Conservation (phyloP, 2,888 invertebrate species). For the Noctuana brunneofusca region DNA sequence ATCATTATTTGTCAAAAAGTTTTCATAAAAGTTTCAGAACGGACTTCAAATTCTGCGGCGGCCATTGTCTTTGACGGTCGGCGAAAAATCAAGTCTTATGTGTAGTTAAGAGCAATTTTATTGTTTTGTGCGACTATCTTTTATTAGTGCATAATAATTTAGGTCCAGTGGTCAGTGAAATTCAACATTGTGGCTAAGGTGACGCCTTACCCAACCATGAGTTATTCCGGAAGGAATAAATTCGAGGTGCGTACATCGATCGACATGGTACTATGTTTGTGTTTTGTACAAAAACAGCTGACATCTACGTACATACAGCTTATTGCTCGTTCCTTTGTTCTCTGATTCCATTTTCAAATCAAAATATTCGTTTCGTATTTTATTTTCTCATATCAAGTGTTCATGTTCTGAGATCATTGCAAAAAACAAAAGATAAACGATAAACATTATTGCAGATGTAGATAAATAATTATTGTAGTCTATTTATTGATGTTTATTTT, state of each 20-base stretch:
- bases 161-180: constrained; percentile 46
- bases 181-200: constrained; percentile 77
- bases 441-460: neutral
- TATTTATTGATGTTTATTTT: constrained; percentile 37
- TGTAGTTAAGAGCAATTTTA: constrained; percentile 3
- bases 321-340: constrained; percentile 65
- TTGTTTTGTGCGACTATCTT: constrained; percentile 14
- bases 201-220: constrained; percentile 81
- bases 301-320: constrained; percentile 53
- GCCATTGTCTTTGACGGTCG: constrained; percentile 37
- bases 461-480: constrained; percentile 24
- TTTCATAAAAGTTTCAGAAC: constrained; percentile 16
- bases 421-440: constrained; percentile 3
- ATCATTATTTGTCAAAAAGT: constrained; percentile 23
- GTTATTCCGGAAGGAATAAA: constrained; percentile 85
- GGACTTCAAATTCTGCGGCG: constrained; percentile 22
- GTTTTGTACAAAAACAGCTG: constrained; percentile 85
- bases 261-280: constrained; percentile 59
- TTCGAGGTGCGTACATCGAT: constrained; percentile 82
- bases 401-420: neutral
- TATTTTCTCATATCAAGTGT: neutral
- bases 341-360: constrained; percentile 34
- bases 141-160: constrained; percentile 27
- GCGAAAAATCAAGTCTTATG: constrained; percentile 37
- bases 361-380: neutral